phyloP scores from a whole-genome alignment of 2,888 invertebrate genomes.

The Ornithoptera priamus region DNA sequence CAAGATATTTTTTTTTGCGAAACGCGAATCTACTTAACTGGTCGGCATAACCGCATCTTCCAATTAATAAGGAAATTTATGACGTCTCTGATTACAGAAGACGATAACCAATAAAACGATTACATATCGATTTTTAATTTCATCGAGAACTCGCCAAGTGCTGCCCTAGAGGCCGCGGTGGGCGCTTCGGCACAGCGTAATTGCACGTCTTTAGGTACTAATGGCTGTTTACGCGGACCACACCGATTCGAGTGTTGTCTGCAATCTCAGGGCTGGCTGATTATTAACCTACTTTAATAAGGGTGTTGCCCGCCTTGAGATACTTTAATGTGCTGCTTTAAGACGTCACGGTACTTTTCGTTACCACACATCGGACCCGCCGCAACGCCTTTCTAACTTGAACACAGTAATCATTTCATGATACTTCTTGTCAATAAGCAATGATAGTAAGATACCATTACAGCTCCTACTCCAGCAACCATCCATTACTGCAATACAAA shows the following conservation, averaged over 20 bases:
- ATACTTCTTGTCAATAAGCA: too few species aligned
- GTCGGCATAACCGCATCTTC: constrained; percentile 4
- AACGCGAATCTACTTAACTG: neutral
- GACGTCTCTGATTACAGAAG: constrained; percentile 17
- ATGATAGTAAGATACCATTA: too few species aligned
- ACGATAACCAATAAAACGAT: constrained; percentile 20
- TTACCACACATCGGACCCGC: too few species aligned
- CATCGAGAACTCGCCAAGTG: constrained; percentile 16
- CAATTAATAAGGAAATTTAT: constrained; percentile 24
- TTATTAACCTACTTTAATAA: constrained; percentile 24
- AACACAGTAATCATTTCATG: too few species aligned
- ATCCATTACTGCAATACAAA: too few species aligned
- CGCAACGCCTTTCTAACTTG: too few species aligned
- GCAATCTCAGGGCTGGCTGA: constrained; percentile 4
- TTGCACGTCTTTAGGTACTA: constrained; percentile 16
- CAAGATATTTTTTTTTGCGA: neutral
- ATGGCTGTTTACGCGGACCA: constrained; percentile 22
- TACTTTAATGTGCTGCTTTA: neutral
- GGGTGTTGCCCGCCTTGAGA: constrained; percentile 15
- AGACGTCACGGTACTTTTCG: too few species aligned
- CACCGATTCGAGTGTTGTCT: constrained; percentile 16
- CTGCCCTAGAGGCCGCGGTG: constrained; percentile 2
- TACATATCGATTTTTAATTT: constrained; percentile 25
- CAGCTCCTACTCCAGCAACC: too few species aligned
- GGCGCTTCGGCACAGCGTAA: constrained; percentile 7